Percentiles rank a stretch among this genome's conserved stretches.
Conservation (phyloP, 2,888 invertebrate genomes). For the Willowsia nigromaculata region DNA sequence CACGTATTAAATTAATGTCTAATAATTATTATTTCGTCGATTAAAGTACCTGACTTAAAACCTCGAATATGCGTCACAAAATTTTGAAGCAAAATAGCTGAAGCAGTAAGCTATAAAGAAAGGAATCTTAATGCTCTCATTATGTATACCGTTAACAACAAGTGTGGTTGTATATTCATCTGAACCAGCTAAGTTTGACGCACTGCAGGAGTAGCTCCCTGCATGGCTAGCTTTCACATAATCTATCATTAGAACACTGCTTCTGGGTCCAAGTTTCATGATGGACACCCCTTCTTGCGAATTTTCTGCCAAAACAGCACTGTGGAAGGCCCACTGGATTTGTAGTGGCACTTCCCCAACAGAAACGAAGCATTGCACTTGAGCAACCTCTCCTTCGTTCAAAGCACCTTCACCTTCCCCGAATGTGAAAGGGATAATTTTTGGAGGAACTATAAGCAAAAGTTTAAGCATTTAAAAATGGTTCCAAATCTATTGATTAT, state of each 20-base stretch:
- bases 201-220: slow-evolving; percentile 80
- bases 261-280: slow-evolving; percentile 79
- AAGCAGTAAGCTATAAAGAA: not conserved
- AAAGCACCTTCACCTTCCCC: slow-evolving; percentile 81
- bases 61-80: too few species aligned
- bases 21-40: too few species aligned
- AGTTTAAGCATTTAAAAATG: not conserved
- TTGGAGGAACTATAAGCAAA: slow-evolving; percentile 74
- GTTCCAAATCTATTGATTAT: too few species aligned
- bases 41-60: too few species aligned
- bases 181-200: slow-evolving; percentile 79
- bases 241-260: slow-evolving; percentile 79
- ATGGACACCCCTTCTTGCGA: slow-evolving; percentile 77
- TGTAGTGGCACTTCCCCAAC: slow-evolving; percentile 80
- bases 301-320: slow-evolving; percentile 61
- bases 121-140: too few species aligned
- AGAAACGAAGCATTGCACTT: slow-evolving; percentile 79
- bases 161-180: slow-evolving; percentile 79
- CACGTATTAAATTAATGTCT: too few species aligned
- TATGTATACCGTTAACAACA: slow-evolving; percentile 79
- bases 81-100: not conserved
- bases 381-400: slow-evolving; percentile 79
- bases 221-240: slow-evolving; percentile 79
- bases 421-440: slow-evolving; percentile 84
- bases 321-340: slow-evolving; percentile 75